Evolutionary conservation across 2,113 vertebrate species (phyloP).

Genomic region (Sterrhoptilus dennistouni): DNA sequence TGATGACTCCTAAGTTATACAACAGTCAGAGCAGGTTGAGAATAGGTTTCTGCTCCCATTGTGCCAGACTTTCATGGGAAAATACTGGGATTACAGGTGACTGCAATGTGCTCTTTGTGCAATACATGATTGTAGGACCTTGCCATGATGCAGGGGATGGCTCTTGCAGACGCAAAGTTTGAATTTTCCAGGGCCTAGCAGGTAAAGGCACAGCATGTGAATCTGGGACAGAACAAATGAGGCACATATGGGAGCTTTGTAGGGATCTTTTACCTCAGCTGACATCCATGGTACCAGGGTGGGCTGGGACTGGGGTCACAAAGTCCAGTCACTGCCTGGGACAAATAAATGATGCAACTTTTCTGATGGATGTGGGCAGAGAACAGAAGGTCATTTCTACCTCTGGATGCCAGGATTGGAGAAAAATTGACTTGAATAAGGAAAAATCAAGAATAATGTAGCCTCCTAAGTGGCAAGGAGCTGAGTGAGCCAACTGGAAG

Average conservation of each 20-base stretch:
- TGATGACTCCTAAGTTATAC: background rate
- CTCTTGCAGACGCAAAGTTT: rapidly evolving
- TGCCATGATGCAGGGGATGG: background rate
- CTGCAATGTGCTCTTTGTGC: background rate
- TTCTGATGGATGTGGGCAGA: background rate
- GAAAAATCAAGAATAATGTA: background rate
- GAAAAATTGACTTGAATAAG: background rate
- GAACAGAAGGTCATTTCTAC: background rate
- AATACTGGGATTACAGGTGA: background rate
- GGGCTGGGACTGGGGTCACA: background rate
- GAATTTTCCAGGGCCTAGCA: background rate
- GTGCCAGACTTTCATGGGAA: background rate
- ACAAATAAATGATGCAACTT: background rate
- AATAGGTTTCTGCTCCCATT: background rate
- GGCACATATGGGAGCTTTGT: background rate
- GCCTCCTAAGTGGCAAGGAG: background rate
- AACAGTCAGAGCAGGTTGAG: background rate
- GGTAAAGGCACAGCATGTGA: background rate
- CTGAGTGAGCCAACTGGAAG: background rate
- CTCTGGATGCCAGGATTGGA: background rate
- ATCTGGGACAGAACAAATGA: background rate
- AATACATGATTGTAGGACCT: background rate
- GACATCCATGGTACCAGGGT: rapidly evolving
- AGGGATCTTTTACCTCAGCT: background rate
- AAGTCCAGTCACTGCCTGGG: background rate